Evolutionary conservation across 1,140 invertebrate genomes (phyloP).

Genomic region (Zaprionus davidi): DNA sequence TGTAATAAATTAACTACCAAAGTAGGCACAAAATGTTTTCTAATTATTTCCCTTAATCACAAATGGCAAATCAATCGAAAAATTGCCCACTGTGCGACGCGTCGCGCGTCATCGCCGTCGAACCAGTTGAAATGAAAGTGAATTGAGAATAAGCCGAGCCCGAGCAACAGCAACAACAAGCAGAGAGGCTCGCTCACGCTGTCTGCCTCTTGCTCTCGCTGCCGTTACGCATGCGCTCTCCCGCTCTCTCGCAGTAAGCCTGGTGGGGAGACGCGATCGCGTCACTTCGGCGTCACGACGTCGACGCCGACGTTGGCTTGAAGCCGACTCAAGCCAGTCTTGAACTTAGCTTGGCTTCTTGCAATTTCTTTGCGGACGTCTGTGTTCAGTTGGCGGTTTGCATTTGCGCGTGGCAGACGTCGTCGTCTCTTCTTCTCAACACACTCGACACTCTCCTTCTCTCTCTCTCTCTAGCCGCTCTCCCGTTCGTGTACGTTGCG

Average conservation of each 20-base stretch:
- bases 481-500: neutral
- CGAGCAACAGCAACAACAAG: neutral
- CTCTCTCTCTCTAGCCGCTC: neutral
- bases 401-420: constrained; percentile 76
- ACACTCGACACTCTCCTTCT: constrained; percentile 15
- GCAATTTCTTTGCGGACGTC: constrained; percentile 66
- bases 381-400: constrained; percentile 79
- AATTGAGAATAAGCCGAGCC: constrained; percentile 57
- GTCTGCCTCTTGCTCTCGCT: constrained; percentile 8
- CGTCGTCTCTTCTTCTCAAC: constrained; percentile 35
- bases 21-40: too few species aligned
- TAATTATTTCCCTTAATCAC: neutral
- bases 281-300: neutral
- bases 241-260: constrained; percentile 7
- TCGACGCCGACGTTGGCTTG: constrained; percentile 10
- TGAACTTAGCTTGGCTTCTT: constrained; percentile 66
- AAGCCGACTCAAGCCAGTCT: constrained; percentile 25
- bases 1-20: too few species aligned
- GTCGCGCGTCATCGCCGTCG: constrained; percentile 31
- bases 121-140: constrained; percentile 74
- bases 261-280: neutral
- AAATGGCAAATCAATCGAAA: neutral
- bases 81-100: constrained; percentile 15
- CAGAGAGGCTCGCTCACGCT: neutral
- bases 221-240: neutral